Conservation (phyloP, 2,888 invertebrate species). For the Apoda limacodes region DNA sequence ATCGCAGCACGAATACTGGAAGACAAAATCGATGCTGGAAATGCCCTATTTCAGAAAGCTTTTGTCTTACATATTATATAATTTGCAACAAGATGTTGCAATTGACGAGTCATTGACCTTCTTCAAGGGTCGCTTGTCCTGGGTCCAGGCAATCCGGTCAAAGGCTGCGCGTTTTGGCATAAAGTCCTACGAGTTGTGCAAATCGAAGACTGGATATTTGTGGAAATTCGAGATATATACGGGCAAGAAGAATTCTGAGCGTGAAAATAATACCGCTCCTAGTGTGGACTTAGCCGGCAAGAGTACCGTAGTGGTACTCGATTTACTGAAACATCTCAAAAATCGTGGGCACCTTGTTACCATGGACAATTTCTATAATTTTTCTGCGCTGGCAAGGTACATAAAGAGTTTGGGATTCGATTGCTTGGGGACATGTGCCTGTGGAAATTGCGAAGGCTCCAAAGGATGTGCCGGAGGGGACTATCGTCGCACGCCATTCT, state of each 20-base stretch:
- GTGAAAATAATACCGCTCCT: too few relatives aligned
- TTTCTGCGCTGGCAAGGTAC: slow-evolving; percentile 13
- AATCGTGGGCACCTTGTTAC: slow-evolving; percentile 18
- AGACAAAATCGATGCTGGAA: too few relatives aligned
- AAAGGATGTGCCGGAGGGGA: slow-evolving; percentile 11
- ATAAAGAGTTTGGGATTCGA: slow-evolving; percentile 14
- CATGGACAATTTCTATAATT: slow-evolving; percentile 20
- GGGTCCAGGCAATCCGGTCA: slow-evolving; percentile 15
- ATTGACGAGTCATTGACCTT: slow-evolving; percentile 20
- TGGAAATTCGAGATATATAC: slow-evolving; percentile 18
- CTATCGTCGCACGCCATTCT: slow-evolving; percentile 16
- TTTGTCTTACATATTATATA: too few relatives aligned
- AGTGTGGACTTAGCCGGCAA: slow-evolving; percentile 2
- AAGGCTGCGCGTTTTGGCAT: slow-evolving; percentile 20
- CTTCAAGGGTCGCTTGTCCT: slow-evolving; percentile 17
- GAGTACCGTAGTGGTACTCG: not conserved
- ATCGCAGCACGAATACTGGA: too few relatives aligned
- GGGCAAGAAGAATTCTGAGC: slow-evolving; percentile 16
- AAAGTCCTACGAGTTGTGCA: slow-evolving; percentile 21
- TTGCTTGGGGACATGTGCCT: slow-evolving; percentile 14
- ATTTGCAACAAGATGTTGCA: slow-evolving; percentile 19
- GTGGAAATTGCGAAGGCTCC: slow-evolving; percentile 9
- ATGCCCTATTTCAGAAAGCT: too few relatives aligned
- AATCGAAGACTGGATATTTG: slow-evolving; percentile 18
- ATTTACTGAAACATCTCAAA: slow-evolving; percentile 7